Percentiles rank a stretch among this genome's conserved stretches.
These are phyloP conservation scores for Aethina tumida DNA, from an alignment of 1,140 invertebrate genomes.

Conservation along the genomic window DNA sequence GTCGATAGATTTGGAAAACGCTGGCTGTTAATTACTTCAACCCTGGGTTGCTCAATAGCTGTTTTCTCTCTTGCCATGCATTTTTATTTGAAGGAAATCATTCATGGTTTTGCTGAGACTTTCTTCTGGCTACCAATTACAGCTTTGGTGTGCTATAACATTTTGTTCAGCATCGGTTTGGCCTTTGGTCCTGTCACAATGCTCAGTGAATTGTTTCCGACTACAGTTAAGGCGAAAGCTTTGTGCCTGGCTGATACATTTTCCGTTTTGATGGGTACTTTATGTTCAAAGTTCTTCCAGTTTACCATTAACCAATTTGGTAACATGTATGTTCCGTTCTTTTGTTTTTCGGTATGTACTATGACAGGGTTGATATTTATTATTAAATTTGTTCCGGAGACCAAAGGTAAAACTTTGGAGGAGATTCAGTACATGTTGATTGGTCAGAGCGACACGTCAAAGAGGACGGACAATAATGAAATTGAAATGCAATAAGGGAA, in stretches of 20 bases:
- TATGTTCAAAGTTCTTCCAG: conserved; percentile 65
- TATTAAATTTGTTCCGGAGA: conserved; percentile 61
- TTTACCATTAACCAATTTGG: conserved; percentile 44
- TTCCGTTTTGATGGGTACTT: conserved; percentile 60
- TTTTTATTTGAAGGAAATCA: conserved; percentile 42
- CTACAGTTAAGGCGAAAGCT: conserved; percentile 56
- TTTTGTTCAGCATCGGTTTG: conserved; percentile 58
- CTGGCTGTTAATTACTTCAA: conserved; percentile 54
- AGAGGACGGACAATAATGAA: too few species aligned
- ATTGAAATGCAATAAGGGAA: too few species aligned
- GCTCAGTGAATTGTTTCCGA: conserved; percentile 64
- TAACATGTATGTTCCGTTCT: conserved; percentile 57
- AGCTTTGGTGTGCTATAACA: conserved; percentile 56
- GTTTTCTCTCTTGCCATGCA: conserved; percentile 48
- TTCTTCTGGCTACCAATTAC: conserved; percentile 40
- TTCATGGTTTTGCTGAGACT: conserved; percentile 21
- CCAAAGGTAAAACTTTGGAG: conserved; percentile 67
- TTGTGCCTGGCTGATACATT: conserved; percentile 56
- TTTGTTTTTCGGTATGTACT: conserved; percentile 59
- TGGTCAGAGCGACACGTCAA: conserved; percentile 13
- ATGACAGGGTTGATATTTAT: conserved; percentile 51
- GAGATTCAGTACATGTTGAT: conserved; percentile 30
- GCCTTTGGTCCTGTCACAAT: conserved; percentile 60
- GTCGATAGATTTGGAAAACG: conserved; percentile 64
- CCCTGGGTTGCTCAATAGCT: conserved; percentile 41